phyloP scores from a whole-genome alignment of 2,888 invertebrate genomes.

The Acleris laterana region DNA sequence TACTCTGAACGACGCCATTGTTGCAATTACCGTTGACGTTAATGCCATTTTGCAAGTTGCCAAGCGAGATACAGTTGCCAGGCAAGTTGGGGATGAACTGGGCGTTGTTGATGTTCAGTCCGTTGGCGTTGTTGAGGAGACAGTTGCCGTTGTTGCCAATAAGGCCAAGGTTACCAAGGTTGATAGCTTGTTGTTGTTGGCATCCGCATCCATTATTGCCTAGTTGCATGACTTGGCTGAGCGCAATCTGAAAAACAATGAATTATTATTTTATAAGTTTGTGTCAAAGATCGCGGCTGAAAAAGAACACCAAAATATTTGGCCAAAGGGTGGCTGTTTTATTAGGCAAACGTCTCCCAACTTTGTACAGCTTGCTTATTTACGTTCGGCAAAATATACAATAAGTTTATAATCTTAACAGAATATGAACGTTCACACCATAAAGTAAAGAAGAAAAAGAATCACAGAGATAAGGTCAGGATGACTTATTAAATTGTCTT shows the following conservation, averaged over 20 bases:
- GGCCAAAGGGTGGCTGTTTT: too few relatives aligned
- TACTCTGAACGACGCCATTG: slow-evolving; percentile 14
- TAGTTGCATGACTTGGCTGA: not conserved
- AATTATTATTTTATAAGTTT: too few relatives aligned
- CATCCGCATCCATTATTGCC: slow-evolving; percentile 18
- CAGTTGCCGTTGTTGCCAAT: slow-evolving; percentile 39
- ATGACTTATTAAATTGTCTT: too few relatives aligned
- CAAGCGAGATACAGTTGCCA: slow-evolving; percentile 37
- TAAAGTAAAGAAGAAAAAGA: too few relatives aligned
- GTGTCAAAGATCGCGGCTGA: too few relatives aligned
- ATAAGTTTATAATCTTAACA: too few relatives aligned
- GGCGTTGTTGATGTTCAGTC: slow-evolving; percentile 4
- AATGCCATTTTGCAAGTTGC: slow-evolving; percentile 40
- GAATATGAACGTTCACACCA: too few relatives aligned
- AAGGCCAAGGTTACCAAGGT: slow-evolving; percentile 29
- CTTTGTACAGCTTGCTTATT: too few relatives aligned
- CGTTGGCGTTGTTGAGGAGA: slow-evolving; percentile 29
- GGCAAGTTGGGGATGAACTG: slow-evolving; percentile 25
- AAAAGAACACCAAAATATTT: too few relatives aligned
- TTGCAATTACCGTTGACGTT: not conserved
- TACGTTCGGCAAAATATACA: too few relatives aligned
- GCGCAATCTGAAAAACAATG: not conserved
- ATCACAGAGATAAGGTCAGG: too few relatives aligned
- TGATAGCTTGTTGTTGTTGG: slow-evolving; percentile 40
- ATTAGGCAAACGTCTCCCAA: too few relatives aligned